Conservation (phyloP, 2,888 invertebrate genomes). For the Nycteola revayana region DNA sequence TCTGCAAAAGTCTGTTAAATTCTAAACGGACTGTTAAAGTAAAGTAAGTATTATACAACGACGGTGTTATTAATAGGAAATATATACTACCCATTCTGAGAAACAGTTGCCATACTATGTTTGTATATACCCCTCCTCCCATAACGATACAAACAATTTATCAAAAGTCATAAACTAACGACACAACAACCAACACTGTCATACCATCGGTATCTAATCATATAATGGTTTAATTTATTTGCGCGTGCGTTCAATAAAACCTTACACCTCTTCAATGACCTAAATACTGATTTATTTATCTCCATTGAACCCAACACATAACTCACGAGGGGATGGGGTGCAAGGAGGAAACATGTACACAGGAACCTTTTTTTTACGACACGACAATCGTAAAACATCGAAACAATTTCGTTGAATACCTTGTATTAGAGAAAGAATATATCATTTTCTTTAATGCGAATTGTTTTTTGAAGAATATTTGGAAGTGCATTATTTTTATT, state of each 20-base stretch:
- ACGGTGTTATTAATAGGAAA: no score
- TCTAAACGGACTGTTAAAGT: no score
- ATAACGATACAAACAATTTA: no score
- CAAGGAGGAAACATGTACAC: slow-evolving; percentile 28
- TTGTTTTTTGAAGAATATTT: no score
- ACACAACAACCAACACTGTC: slow-evolving; percentile 33
- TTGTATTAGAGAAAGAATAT: slow-evolving; percentile 21
- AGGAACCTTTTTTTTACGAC: slow-evolving; percentile 50
- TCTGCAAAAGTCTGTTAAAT: no score
- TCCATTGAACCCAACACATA: slow-evolving; percentile 43
- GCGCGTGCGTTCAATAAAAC: slow-evolving; percentile 35
- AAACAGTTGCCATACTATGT: no score
- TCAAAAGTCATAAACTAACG: no score
- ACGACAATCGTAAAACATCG: slow-evolving; percentile 48
- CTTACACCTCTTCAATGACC: slow-evolving; percentile 49
- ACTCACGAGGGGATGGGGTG: slow-evolving; percentile 39
- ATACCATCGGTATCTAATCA: slow-evolving; percentile 41
- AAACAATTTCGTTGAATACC: slow-evolving; percentile 46
- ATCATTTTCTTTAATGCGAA: no score
- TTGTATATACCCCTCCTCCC: no score
- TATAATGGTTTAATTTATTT: slow-evolving; percentile 44
- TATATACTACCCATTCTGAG: no score
- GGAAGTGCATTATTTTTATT: no score
- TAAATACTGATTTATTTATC: slow-evolving; percentile 60
- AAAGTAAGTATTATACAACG: no score